phyloP scores from a whole-genome alignment of 2,888 invertebrate genomes.

The Synergus japonicus region DNA sequence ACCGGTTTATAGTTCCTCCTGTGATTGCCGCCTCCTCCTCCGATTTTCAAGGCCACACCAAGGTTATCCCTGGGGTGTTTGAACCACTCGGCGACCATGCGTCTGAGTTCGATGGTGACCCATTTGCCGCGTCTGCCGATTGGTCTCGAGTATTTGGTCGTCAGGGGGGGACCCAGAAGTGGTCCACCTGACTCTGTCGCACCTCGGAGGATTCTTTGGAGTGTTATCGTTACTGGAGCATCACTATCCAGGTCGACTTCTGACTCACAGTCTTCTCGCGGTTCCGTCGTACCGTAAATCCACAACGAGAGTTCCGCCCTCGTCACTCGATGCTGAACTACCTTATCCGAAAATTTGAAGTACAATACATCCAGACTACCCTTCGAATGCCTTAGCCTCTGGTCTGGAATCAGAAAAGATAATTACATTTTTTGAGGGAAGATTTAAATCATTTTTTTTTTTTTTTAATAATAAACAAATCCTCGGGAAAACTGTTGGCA shows the following conservation, averaged over 20 bases:
- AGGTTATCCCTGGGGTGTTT: constrained; percentile 86
- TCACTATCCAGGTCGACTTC: constrained; percentile 70
- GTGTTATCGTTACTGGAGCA: constrained; percentile 75
- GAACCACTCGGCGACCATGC: constrained; percentile 88
- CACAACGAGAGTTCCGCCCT: constrained; percentile 86
- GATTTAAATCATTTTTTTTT: neutral
- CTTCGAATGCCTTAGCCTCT: constrained; percentile 83
- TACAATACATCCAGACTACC: constrained; percentile 84
- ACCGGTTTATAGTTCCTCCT: constrained; percentile 80
- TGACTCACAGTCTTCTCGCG: constrained; percentile 58
- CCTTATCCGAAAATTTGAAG: constrained; percentile 86
- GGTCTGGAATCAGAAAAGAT: constrained; percentile 79
- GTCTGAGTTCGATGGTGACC: constrained; percentile 87
- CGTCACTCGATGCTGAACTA: constrained; percentile 84
- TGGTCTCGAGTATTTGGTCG: constrained; percentile 72
- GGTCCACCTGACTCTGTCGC: constrained; percentile 67
- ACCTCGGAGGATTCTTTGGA: constrained; percentile 80
- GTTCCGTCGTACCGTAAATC: constrained; percentile 78
- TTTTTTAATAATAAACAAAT: neutral
- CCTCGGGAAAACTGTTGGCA: too few species aligned
- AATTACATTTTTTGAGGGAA: neutral
- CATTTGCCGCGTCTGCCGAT: constrained; percentile 81
- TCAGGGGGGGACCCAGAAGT: constrained; percentile 70
- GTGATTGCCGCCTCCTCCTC: constrained; percentile 78
- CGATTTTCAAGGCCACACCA: constrained; percentile 85